Evolutionary conservation across 2,888 invertebrate species (phyloP), one percentile per base, ranked within the genome.

Genomic region (Saturnia pavonia): DNA sequence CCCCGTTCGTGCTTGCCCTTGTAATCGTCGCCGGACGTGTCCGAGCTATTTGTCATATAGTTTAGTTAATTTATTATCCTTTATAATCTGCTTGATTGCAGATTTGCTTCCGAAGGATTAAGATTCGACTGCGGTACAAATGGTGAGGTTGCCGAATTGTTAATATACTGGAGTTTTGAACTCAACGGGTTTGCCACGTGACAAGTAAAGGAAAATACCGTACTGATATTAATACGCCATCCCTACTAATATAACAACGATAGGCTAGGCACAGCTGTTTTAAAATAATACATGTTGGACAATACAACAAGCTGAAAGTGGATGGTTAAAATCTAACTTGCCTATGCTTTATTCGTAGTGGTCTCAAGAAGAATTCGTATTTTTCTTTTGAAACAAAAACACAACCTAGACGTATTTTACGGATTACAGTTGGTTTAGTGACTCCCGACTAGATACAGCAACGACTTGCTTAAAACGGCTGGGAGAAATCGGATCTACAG

Each of bases 21-120:
- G 67, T 69, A 67, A 71, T 69, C 60, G 69, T 57, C 63, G 40
- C 67, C 48, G 70, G 54, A 54, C 16, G 69, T 48, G 65, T 69
- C 63, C 48, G 48, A 45, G 65, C 27, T 43, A 43, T 48, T 48
- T 63, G 27, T 65, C 48, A 63, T 65, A 60, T 25, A 45, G 12
- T 48, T 14, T 69, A 42, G 19, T 9, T 42, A 57, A 69, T 69
- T 43, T 60, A 69, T 57, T n/a, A 7, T 11, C 65, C 65, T 40
- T 34, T 65, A 65, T 65, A 65, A 65, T 65, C 40, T 65, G 65
- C 65, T 40, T 65, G n/a, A 65, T 60, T 14, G 57, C 57, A 60
- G 57, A 60, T 60, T 27, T 27, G 22, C n/a, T 54, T n/a, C 54
- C 54, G 11, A 54, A 54, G 11, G 54, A 3, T 11, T 22, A 54